A percentile compares a stretch with the other conserved stretches of the same genome.
Conservation (phyloP, 2,113 vertebrate species). For the Jacana jacana region DNA sequence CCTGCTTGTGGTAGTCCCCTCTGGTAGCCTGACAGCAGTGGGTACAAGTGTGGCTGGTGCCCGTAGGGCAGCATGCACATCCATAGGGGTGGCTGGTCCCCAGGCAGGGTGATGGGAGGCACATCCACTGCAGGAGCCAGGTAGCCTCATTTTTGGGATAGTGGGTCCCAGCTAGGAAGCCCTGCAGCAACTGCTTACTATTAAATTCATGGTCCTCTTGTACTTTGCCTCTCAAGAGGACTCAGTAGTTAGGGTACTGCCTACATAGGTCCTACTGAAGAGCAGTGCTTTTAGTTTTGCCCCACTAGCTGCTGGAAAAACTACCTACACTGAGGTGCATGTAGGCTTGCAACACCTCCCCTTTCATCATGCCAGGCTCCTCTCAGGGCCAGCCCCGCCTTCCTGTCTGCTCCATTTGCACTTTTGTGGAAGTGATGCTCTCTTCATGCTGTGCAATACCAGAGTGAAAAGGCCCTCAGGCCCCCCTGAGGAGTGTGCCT, state of each 20-base stretch:
- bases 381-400: background rate
- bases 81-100: background rate
- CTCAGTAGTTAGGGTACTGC: background rate
- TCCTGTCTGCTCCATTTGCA: background rate
- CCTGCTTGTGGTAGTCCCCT: background rate
- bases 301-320: background rate
- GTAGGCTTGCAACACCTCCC: background rate
- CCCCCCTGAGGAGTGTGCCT: fast-evolving
- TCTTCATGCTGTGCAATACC: background rate
- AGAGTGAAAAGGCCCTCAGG: background rate
- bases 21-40: background rate
- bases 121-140: background rate
- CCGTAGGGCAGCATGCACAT: fast-evolving
- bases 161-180: background rate
- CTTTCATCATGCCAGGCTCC: background rate
- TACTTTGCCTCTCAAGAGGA: background rate
- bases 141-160: background rate
- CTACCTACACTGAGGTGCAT: background rate
- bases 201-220: background rate
- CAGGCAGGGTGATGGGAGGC: background rate
- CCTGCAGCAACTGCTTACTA: background rate
- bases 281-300: background rate
- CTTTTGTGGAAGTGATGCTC: background rate
- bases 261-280: fast-evolving
- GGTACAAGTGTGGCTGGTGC: background rate